A percentile compares a stretch with the other conserved stretches of the same genome.
phyloP scores from a whole-genome alignment of 2,797 vertebrate species.

The Echeneis naucrates region DNA sequence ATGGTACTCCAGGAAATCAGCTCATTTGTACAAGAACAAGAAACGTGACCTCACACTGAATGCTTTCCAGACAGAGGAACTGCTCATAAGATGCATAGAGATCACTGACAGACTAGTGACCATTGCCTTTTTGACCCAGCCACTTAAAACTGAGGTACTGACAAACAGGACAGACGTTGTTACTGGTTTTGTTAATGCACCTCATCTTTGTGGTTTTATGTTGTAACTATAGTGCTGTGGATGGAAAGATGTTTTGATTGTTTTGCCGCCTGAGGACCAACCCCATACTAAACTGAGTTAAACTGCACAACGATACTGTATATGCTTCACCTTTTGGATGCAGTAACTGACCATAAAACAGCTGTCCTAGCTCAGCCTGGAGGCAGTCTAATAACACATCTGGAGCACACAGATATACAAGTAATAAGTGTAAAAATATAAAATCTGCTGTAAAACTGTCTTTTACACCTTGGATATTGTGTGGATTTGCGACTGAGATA shows the following conservation, averaged over 20 bases:
- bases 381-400: background rate
- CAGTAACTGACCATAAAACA: slow-evolving; percentile 33
- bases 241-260: slow-evolving; percentile 25
- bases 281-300: slow-evolving; percentile 14
- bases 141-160: slow-evolving; percentile 65
- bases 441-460: background rate
- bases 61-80: slow-evolving; percentile 48
- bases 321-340: slow-evolving; percentile 32
- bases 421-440: no score
- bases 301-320: no score
- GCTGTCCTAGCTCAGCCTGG: background rate
- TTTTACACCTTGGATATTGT: background rate
- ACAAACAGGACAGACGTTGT: slow-evolving; percentile 6
- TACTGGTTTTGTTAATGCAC: slow-evolving; percentile 33
- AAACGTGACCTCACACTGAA: slow-evolving; percentile 11
- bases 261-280: slow-evolving; percentile 12
- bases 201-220: slow-evolving; percentile 38
- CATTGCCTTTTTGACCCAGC: slow-evolving; percentile 78
- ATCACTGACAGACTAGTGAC: slow-evolving; percentile 56
- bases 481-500: background rate
- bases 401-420: background rate
- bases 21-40: slow-evolving; percentile 29
- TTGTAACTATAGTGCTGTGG: slow-evolving; percentile 33
- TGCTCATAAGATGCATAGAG: slow-evolving; percentile 48
- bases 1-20: slow-evolving; percentile 26